Base-by-base conservation (phyloP, 2,888 invertebrate species). In the Hypercompe scribonia region DNA sequence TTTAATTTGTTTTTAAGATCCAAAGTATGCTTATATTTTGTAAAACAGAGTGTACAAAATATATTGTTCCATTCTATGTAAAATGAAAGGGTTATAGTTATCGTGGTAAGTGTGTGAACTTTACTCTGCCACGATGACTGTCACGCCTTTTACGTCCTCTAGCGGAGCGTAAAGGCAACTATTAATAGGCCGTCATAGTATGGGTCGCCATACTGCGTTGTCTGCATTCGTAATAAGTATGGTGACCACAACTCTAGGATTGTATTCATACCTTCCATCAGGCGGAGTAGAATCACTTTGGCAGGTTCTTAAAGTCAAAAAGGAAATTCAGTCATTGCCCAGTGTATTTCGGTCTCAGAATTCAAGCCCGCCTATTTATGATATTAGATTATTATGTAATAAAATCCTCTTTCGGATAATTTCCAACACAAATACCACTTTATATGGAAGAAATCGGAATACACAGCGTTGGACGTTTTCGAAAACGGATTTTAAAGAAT, bases 291-390 rank as follows among this genome's bases (percentile, higher is more conserved):
- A n/a, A n/a, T n/a, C n/a, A n/a, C n/a, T n/a, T n/a, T n/a, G 46
- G 46, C 5, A 21, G 46, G 18, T 21, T 21, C 46, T 36, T 36
- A 36, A 3, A 36, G 4, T 8, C 36, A 5, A 8, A 5, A 36
- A 3, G 36, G 8, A 36, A 36, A 36, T 3, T 36, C 36, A 36
- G 8, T 5, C 3, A 36, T 36, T 8, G 36, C 24, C 50, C 50
- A 24, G 50, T 24, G 7, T 8, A 42, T 73, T 71, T 36, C 78
- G 80, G 78, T 84, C 77, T 83, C 80, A 78, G 50, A 54, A 79
- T 80, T 79, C 73, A 70, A 72, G 50, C 72, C 74, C 75, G 76
- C 81, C 82, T 81, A 78, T 84, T 77, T 81, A 76, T 81, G 78
- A 73, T 83, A 83, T 71, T 78, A 18, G 76, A 64, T 74, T 69